phyloP scores from a whole-genome alignment of 2,888 invertebrate genomes.

The Choreutis nemorana region DNA sequence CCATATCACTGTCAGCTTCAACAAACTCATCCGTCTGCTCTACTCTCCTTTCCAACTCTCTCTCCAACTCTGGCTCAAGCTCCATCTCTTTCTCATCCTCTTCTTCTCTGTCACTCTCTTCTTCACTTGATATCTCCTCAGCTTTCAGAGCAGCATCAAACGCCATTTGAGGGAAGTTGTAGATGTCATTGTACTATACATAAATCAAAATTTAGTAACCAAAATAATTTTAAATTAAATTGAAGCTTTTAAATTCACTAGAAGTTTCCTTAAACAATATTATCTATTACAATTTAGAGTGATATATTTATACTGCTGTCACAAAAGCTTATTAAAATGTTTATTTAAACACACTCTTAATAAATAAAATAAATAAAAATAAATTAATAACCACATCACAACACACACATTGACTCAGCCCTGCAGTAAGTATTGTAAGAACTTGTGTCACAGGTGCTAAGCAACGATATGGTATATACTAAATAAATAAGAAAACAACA shows the following conservation, averaged over 20 bases:
- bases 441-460: too few species aligned
- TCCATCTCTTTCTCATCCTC: slow-evolving; percentile 66
- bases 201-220: too few species aligned
- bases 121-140: slow-evolving; percentile 80
- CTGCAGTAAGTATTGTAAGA: too few species aligned
- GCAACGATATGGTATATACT: too few species aligned
- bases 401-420: too few species aligned
- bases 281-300: too few species aligned
- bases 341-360: neutral
- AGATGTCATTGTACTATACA: slow-evolving; percentile 92
- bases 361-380: slow-evolving; percentile 1
- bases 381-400: too few species aligned
- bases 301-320: too few species aligned
- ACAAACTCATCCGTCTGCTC: slow-evolving; percentile 73
- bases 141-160: slow-evolving; percentile 93
- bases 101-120: slow-evolving; percentile 71
- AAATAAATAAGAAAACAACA: too few species aligned
- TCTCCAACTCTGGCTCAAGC: slow-evolving; percentile 66
- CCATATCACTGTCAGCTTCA: slow-evolving; percentile 74
- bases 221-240: too few species aligned
- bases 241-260: too few species aligned
- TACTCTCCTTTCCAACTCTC: slow-evolving; percentile 69
- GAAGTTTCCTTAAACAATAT: too few species aligned
- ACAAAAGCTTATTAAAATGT: neutral
- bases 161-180: slow-evolving; percentile 95